Percentiles rank a stretch among this genome's conserved stretches.
These are phyloP conservation scores for Equus quagga DNA, from an alignment of 2,113 vertebrate species.

Conservation along the genomic window DNA sequence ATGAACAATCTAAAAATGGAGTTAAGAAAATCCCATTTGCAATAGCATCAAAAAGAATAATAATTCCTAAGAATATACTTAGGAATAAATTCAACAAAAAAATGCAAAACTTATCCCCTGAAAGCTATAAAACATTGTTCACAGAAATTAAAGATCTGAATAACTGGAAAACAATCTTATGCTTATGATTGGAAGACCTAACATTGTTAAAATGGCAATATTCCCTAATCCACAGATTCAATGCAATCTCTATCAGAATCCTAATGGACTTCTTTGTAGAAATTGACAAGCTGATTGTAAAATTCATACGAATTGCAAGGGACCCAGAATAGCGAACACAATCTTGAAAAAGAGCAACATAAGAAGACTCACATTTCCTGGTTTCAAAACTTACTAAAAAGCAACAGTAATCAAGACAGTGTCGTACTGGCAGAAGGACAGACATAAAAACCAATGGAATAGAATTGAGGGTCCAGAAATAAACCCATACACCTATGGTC, in stretches of 20 bases:
- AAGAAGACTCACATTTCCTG: too few species aligned
- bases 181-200: not conserved
- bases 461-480: not conserved
- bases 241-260: not conserved
- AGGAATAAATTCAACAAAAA: not conserved
- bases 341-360: not conserved
- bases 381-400: not conserved
- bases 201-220: not conserved
- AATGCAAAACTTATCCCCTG: not conserved
- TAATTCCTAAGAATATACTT: not conserved
- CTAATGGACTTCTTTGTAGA: not conserved
- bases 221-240: not conserved
- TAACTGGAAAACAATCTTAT: not conserved
- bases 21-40: not conserved
- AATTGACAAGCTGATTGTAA: not conserved
- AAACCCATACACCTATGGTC: not conserved
- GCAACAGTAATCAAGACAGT: not conserved
- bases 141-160: not conserved
- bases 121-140: not conserved
- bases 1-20: not conserved
- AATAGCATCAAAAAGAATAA: not conserved
- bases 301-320: not conserved
- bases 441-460: rapidly evolving
- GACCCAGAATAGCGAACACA: not conserved
- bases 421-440: not conserved